Evolutionary conservation across 2,113 vertebrate species (phyloP).

Genomic region (Oryzias celebensis): DNA sequence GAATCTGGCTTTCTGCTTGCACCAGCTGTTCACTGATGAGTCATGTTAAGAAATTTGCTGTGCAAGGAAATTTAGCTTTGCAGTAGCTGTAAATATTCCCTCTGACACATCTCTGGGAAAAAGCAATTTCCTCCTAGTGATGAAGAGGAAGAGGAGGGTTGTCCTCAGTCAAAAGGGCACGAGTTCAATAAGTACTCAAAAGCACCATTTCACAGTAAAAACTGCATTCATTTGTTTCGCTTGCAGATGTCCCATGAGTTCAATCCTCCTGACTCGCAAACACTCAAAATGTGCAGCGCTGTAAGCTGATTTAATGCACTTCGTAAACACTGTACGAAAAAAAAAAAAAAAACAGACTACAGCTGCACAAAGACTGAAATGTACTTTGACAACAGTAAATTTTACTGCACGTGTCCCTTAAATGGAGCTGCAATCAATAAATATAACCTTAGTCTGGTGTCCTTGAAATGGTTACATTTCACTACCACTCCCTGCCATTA

Average conservation of each 20-base stretch:
- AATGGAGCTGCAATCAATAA: conserved; percentile 48
- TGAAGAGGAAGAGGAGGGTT: neutral
- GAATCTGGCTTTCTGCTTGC: conserved; percentile 10
- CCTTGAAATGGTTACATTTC: conserved; percentile 56
- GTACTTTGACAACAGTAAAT: conserved; percentile 8
- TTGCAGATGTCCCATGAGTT: conserved; percentile 6
- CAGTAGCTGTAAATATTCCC: conserved; percentile 9
- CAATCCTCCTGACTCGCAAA: conserved; percentile 5
- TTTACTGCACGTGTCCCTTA: conserved; percentile 18
- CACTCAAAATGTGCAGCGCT: conserved; percentile 26
- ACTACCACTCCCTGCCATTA: conserved; percentile 26
- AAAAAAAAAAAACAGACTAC: neutral
- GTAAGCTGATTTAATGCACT: conserved; percentile 18
- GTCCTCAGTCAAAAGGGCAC: neutral
- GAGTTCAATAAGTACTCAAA: neutral
- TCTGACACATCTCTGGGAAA: neutral
- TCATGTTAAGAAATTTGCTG: conserved; percentile 36
- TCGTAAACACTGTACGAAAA: neutral
- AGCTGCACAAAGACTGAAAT: conserved; percentile 22
- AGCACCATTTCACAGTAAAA: neutral
- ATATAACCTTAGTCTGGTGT: conserved; percentile 46
- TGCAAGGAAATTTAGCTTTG: conserved; percentile 17
- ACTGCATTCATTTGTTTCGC: neutral
- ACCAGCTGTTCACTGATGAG: conserved; percentile 53
- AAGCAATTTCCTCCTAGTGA: neutral